phyloP scores from a whole-genome alignment of 2,113 vertebrate species.

The Pterocles burchelli region DNA sequence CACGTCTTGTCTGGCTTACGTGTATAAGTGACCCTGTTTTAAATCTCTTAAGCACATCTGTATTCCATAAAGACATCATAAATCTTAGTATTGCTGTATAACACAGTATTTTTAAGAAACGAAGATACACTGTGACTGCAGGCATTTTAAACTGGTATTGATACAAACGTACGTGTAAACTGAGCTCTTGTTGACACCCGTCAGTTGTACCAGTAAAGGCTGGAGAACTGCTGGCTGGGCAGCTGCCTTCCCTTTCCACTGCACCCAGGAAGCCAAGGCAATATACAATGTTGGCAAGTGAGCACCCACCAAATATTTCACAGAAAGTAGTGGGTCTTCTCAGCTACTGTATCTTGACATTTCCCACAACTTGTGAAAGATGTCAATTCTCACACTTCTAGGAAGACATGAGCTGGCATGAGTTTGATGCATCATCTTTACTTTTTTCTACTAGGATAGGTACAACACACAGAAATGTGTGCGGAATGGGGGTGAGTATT shows the following conservation, averaged over 20 bases:
- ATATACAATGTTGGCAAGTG: background rate
- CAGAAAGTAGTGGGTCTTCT: background rate
- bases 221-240: background rate
- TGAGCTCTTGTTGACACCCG: background rate
- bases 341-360: background rate
- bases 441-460: background rate
- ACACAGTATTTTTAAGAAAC: background rate
- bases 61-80: background rate
- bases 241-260: background rate
- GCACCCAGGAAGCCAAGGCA: background rate
- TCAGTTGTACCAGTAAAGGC: background rate
- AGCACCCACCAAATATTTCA: background rate
- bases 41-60: background rate
- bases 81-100: background rate
- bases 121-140: background rate
- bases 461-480: background rate
- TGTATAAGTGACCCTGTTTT: background rate
- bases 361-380: background rate
- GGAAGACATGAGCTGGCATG: background rate
- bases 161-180: fast-evolving
- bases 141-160: background rate
- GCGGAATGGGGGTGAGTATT: background rate
- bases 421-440: background rate
- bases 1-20: background rate
- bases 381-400: background rate